A percentile compares a stretch with the other conserved stretches of the same genome.
Conservation (phyloP, 1,140 invertebrate species). For the Cyrtorhinus lividipennis region DNA sequence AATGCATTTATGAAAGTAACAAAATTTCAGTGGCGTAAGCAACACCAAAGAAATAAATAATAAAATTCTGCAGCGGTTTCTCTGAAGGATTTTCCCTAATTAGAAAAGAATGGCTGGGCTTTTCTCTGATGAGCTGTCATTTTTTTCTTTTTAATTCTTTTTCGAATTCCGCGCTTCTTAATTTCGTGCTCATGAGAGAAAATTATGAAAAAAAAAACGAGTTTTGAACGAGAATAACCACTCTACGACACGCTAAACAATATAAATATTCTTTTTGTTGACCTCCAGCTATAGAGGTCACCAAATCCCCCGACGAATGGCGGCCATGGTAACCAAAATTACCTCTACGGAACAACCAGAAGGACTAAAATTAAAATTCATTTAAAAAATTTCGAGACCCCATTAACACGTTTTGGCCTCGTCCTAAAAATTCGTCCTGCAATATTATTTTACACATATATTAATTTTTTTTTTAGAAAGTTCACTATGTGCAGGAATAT, state of each 20-base stretch:
- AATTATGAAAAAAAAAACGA: constrained; percentile 28
- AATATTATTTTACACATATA: no score
- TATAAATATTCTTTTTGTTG: constrained; percentile 16
- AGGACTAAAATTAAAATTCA: neutral
- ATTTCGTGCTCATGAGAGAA: neutral
- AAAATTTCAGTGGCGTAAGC: constrained; percentile 6
- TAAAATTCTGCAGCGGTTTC: constrained; percentile 1
- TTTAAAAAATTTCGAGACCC: neutral
- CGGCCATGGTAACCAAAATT: neutral
- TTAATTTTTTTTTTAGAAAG: no score
- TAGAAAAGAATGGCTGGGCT: constrained; percentile 19
- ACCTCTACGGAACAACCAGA: no score
- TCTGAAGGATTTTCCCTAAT: neutral
- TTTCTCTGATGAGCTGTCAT: constrained; percentile 31
- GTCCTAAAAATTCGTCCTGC: neutral
- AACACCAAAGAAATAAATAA: constrained; percentile 14
- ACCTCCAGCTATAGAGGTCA: constrained; percentile 16
- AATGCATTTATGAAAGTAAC: constrained; percentile 20
- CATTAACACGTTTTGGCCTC: neutral
- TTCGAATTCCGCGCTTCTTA: neutral
- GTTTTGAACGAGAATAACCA: constrained; percentile 25
- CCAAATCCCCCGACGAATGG: neutral
- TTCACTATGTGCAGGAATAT: neutral
- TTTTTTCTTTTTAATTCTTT: constrained; percentile 12
- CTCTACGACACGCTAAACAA: constrained; percentile 18